phyloP scores from a whole-genome alignment of 1,140 invertebrate species.

The Pachyrhynchus sulphureomaculatus region DNA sequence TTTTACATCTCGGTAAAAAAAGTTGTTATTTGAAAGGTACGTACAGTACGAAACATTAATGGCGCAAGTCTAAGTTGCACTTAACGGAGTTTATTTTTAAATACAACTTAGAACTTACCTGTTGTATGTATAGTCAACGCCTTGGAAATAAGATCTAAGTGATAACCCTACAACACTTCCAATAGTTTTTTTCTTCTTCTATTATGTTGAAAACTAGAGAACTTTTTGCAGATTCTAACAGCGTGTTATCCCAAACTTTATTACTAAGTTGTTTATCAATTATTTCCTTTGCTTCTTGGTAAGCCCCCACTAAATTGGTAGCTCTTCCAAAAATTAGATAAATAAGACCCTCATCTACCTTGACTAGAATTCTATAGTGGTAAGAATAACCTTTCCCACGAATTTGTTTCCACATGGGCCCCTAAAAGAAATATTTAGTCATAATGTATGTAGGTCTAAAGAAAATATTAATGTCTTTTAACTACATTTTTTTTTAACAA shows the following conservation, averaged over 20 bases:
- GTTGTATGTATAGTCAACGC: slow-evolving; percentile 68
- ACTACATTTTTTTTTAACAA: too few relatives aligned
- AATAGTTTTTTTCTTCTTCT: slow-evolving; percentile 74
- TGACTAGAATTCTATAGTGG: slow-evolving; percentile 64
- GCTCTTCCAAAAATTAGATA: slow-evolving; percentile 72
- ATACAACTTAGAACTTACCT: slow-evolving; percentile 52
- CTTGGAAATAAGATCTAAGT: slow-evolving; percentile 69
- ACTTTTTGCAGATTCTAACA: slow-evolving; percentile 81
- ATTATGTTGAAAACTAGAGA: slow-evolving; percentile 85
- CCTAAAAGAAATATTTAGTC: slow-evolving; percentile 56
- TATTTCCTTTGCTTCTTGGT: slow-evolving; percentile 73
- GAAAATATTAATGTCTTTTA: too few relatives aligned
- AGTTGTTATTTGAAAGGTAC: too few relatives aligned
- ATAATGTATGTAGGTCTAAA: too few relatives aligned
- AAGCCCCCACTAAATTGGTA: slow-evolving; percentile 74
- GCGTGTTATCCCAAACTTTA: slow-evolving; percentile 66
- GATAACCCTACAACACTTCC: slow-evolving; percentile 70
- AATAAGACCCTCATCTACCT: slow-evolving; percentile 69
- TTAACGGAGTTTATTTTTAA: too few relatives aligned
- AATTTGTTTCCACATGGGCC: slow-evolving; percentile 85
- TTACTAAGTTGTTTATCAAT: slow-evolving; percentile 60
- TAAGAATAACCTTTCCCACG: slow-evolving; percentile 85
- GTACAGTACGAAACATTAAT: too few relatives aligned
- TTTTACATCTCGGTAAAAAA: too few relatives aligned
- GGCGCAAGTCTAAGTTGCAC: too few relatives aligned